Evolutionary conservation across 2,888 invertebrate species (phyloP).

Genomic region (Criorhina ranunculi): DNA sequence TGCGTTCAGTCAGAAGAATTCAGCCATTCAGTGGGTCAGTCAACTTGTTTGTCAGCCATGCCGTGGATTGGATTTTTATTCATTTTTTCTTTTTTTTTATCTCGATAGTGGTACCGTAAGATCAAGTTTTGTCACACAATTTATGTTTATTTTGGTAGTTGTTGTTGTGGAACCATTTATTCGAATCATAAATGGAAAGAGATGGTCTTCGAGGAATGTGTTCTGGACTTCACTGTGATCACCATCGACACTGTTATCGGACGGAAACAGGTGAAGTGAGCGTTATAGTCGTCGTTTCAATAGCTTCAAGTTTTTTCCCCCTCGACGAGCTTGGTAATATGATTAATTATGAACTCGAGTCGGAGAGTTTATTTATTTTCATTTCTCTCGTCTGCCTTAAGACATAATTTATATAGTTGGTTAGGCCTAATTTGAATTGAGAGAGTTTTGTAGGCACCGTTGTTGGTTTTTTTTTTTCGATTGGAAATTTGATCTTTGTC

Average conservation of each 20-base stretch:
- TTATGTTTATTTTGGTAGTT: constrained; percentile 18
- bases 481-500: too few species aligned
- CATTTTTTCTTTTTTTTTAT: constrained; percentile 17
- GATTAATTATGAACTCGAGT: constrained; percentile 10
- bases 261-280: constrained; percentile 25
- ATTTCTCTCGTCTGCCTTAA: neutral
- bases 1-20: constrained; percentile 29
- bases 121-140: constrained; percentile 58
- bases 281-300: neutral
- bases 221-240: constrained; percentile 3
- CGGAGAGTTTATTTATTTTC: neutral
- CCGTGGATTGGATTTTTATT: constrained; percentile 40
- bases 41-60: constrained; percentile 61
- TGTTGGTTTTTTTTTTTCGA: too few species aligned
- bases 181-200: constrained; percentile 3
- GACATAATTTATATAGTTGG: neutral
- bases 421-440: constrained; percentile 5
- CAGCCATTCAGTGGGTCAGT: constrained; percentile 67
- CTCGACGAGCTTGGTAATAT: neutral
- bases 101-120: constrained; percentile 50
- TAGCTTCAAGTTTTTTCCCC: neutral
- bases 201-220: constrained; percentile 13
- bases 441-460: neutral
- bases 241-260: constrained; percentile 8
- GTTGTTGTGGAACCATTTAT: neutral